phyloP scores from a whole-genome alignment of 1,140 invertebrate genomes.

The Ceratina calcarata region DNA sequence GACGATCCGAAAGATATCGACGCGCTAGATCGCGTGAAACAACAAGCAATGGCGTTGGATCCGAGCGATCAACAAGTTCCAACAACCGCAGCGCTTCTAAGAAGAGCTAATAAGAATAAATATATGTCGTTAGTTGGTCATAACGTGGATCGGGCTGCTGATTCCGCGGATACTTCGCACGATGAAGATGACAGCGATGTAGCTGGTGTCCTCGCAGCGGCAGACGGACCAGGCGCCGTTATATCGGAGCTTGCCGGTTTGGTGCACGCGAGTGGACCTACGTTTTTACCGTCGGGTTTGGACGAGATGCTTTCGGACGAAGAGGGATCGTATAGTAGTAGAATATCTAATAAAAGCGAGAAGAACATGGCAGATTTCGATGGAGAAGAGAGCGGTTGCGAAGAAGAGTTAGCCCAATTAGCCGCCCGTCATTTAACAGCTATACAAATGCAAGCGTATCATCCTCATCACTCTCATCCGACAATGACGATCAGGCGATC shows the following conservation, averaged over 20 bases:
- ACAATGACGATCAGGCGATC: conserved; percentile 71
- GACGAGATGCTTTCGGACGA: conserved; percentile 87
- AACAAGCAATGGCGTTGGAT: conserved; percentile 71
- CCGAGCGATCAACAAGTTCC: conserved; percentile 72
- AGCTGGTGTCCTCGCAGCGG: conserved; percentile 69
- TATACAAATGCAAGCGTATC: conserved; percentile 79
- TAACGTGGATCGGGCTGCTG: conserved; percentile 62
- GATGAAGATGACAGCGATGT: conserved; percentile 78
- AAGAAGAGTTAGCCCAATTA: conserved; percentile 92
- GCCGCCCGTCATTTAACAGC: conserved; percentile 82
- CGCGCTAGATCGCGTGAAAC: conserved; percentile 73
- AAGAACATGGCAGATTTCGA: conserved; percentile 97
- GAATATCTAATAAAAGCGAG: conserved; percentile 95
- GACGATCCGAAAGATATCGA: conserved; percentile 65
- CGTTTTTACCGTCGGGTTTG: conserved; percentile 74
- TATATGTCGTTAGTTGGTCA: conserved; percentile 71
- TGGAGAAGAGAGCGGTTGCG: conserved; percentile 93
- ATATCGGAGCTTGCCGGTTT: conserved; percentile 81
- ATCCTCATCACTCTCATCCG: conserved; percentile 73
- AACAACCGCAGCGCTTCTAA: conserved; percentile 60
- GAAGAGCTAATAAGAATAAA: conserved; percentile 68
- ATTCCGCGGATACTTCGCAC: conserved; percentile 76
- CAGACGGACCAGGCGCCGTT: conserved; percentile 75
- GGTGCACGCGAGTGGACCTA: conserved; percentile 74
- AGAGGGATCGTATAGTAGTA: conserved; percentile 91